Base-by-base conservation (phyloP, 2,888 invertebrate species). In the Endotricha flammealis region DNA sequence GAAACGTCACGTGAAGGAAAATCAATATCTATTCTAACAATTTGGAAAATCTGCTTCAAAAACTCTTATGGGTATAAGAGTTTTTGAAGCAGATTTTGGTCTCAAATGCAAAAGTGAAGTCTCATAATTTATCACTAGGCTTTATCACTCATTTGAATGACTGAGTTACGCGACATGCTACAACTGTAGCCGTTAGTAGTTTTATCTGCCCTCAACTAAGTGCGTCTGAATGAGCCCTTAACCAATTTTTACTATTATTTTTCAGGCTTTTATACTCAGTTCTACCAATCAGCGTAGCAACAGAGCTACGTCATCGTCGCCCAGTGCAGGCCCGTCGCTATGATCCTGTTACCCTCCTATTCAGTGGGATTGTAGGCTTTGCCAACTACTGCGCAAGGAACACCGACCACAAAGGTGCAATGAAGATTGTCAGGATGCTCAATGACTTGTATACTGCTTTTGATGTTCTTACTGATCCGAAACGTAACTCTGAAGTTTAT, bases 351-450 rank as follows among this genome's bases (percentile, higher is more conserved):
- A 97, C 98, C 0, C 88, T 98, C 0, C 91, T 98, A 57, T 98
- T 98, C 87, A 97, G 97, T 29, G 98, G 98, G 0, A 82, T 86
- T 13, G 96, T 97, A 7, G 97, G 96, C 24, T 98, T 98, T 64
- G 91, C 93, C 12, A 92, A 94, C 58, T 96, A 96, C 69, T 97
- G 97, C 65, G 95, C 96, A 1, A 90, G 91, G 27, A 92, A 97
- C 72, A 95, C 97, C 0, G 97, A 97, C 73, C 93, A 96, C 4
- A 92, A 92, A 51, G 97, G 97, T 0, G 97, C 97, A 28, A 97
- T 97, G 95, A 96, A 96, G 87, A 97, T 98, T 47, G 97, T 98
- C 5, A 91, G 94, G 74, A 93, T 97, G 91, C 90, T 98, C 31
- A 98, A 98, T 74, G 93, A 95, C 65, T 89, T 98, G 46, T 98